phyloP scores from a whole-genome alignment of 2,888 invertebrate species.

The Slavum lentiscoides region DNA sequence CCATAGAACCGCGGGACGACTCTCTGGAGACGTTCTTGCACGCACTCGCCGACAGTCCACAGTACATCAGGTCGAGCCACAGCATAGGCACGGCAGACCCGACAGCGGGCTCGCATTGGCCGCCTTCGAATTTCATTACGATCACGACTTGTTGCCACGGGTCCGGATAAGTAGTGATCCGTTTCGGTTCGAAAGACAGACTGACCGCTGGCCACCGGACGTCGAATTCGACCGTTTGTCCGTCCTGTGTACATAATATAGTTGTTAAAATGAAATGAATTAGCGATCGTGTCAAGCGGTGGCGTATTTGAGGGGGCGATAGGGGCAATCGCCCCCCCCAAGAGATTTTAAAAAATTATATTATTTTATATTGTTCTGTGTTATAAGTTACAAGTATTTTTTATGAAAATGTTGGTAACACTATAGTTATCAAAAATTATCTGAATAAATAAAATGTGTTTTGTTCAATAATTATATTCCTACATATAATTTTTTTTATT shows the following conservation, averaged over 20 bases:
- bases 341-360: no score
- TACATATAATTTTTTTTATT: no score
- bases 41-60: constrained; percentile 68
- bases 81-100: constrained; percentile 67
- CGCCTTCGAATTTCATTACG: constrained; percentile 74
- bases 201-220: constrained; percentile 81
- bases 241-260: constrained; percentile 45
- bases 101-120: constrained; percentile 64
- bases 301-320: no score
- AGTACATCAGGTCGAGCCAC: constrained; percentile 78
- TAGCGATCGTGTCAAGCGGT: no score
- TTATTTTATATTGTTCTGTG: no score
- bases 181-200: constrained; percentile 73
- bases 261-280: neutral
- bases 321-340: no score
- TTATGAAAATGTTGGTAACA: no score
- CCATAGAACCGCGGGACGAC: constrained; percentile 19
- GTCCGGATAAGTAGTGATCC: constrained; percentile 79
- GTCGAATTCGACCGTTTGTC: constrained; percentile 64
- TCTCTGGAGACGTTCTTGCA: constrained; percentile 63
- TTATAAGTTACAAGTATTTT: no score
- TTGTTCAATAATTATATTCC: no score
- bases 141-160: constrained; percentile 72
- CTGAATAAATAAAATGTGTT: no score
- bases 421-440: no score